A percentile compares a stretch with the other conserved stretches of the same genome.
These are phyloP conservation scores for Sardinella longiceps DNA, from an alignment of 2,797 vertebrate genomes.

Conservation along the genomic window DNA sequence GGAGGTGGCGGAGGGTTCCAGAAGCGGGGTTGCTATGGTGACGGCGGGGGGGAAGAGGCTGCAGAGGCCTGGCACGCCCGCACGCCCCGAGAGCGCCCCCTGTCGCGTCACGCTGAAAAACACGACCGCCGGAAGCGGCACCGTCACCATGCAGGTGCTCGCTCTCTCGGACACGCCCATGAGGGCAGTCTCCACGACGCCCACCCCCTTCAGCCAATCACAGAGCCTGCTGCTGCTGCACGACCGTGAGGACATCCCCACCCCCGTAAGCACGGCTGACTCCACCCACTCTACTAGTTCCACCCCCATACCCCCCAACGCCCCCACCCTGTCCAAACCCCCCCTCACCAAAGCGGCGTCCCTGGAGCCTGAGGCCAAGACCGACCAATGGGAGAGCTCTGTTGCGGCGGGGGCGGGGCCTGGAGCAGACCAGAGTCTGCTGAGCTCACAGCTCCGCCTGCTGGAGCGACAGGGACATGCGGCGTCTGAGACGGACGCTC, in stretches of 20 bases:
- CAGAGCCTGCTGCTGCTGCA: conserved; percentile 76
- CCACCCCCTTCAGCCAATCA: conserved; percentile 74
- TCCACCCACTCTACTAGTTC: conserved; percentile 71
- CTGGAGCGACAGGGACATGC: conserved; percentile 81
- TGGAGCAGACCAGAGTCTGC: conserved; percentile 72
- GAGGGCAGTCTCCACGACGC: conserved; percentile 61
- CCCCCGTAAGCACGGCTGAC: conserved; percentile 57
- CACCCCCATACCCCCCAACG: conserved; percentile 76
- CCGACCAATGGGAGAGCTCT: not conserved
- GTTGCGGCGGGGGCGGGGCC: not conserved
- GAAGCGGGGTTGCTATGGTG: conserved; percentile 67
- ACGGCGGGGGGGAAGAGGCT: conserved; percentile 73
- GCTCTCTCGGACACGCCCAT: conserved; percentile 81
- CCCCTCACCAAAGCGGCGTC: not conserved
- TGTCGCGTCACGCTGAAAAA: conserved; percentile 80
- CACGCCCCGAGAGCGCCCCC: conserved; percentile 82
- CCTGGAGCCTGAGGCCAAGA: not conserved
- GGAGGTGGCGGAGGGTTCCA: conserved; percentile 74
- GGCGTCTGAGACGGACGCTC: conserved; percentile 77
- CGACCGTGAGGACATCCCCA: conserved; percentile 76
- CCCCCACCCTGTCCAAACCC: not conserved
- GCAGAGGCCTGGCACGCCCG: conserved; percentile 77
- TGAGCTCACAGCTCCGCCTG: conserved; percentile 61
- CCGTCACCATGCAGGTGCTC: conserved; percentile 74
- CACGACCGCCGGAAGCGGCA: conserved; percentile 58